These are phyloP conservation scores for Protophormia terraenovae DNA, from an alignment of 2,888 invertebrate species.

Conservation along the genomic window DNA sequence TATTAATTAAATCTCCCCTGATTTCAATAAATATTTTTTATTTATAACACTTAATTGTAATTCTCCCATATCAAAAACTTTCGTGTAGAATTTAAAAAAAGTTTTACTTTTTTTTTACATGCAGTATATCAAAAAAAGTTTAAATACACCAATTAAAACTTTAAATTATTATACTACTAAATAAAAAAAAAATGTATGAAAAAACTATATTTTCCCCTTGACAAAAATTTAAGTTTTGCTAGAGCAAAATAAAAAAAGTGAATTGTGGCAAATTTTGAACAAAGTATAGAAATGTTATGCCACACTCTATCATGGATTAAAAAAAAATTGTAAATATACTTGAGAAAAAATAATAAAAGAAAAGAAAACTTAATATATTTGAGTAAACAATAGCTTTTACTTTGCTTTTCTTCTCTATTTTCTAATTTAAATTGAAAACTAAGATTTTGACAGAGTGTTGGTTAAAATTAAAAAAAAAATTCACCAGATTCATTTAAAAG, in stretches of 20 bases:
- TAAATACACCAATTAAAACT: conserved; percentile 18
- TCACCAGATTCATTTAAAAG: conserved; percentile 45
- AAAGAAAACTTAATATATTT: conserved; percentile 1
- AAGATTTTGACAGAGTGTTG: background rate
- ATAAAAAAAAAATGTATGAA: background rate
- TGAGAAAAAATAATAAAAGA: background rate
- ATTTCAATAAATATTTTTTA: background rate
- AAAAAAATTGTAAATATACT: background rate
- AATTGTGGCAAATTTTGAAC: background rate
- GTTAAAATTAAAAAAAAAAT: background rate
- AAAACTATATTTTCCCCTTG: background rate
- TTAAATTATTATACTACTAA: background rate
- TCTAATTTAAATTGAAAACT: conserved; percentile 16
- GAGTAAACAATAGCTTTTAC: conserved; percentile 9
- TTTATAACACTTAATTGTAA: background rate
- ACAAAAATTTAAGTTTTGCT: background rate
- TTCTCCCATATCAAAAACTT: background rate
- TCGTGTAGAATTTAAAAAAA: background rate
- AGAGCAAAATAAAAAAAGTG: background rate
- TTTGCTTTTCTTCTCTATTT: background rate
- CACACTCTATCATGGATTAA: background rate
- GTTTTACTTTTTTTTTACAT: background rate
- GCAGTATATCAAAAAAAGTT: background rate
- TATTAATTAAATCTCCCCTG: background rate
- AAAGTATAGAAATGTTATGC: background rate